Base-by-base conservation (phyloP, 37 sponge, comb jelly and placozoan genomes). In the Oopsacas minuta region DNA sequence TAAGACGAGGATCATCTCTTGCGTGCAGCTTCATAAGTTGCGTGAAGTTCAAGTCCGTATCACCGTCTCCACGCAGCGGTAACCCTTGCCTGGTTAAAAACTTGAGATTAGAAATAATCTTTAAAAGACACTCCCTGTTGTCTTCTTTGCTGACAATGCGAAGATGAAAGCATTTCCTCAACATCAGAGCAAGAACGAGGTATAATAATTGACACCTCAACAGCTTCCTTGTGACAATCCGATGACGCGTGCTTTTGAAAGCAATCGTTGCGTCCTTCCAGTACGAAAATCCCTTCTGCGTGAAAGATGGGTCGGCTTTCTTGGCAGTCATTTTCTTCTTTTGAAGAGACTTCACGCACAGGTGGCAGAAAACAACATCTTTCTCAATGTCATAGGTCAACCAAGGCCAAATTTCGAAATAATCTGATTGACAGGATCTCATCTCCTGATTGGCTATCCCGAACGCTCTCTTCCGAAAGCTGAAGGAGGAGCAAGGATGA, bases 51-150 rank as follows among this genome's bases (percentile, higher is more conserved):
- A 34, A 61, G 22, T 61, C 75, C 20, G 75, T n/a, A 61, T 61
- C 75, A 61, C 52, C 88, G 53, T 81, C 34, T 17, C 90, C 90
- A 38, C 93, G 38, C 36, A 92, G 39, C 36, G 93, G 86, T 38
- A 90, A 84, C 8, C 91, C 91, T 85, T 92, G 90, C 0, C 91
- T 86, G 10, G 91, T 86, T 37, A 90, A 88, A 90, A 89, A 90
- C 36, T 86, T n/a, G 37, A 90, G 35, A 81, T 87, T 85, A 37
- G 87, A 84, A 15, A 93, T 84, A 81, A 90, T 83, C 53, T 25
- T 85, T 35, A 83, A 3, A 36, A 93, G 84, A 88, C 90, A 88
- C 82, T 53, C 61, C 39, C 86, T 52, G 53, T 90, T 89, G 38
- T 28, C 36, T 37, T 83, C 81, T 42, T 42, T 42, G 49, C 49